Evolutionary conservation across 2,113 vertebrate species (phyloP).

Genomic region (Tragulus kanchil): DNA sequence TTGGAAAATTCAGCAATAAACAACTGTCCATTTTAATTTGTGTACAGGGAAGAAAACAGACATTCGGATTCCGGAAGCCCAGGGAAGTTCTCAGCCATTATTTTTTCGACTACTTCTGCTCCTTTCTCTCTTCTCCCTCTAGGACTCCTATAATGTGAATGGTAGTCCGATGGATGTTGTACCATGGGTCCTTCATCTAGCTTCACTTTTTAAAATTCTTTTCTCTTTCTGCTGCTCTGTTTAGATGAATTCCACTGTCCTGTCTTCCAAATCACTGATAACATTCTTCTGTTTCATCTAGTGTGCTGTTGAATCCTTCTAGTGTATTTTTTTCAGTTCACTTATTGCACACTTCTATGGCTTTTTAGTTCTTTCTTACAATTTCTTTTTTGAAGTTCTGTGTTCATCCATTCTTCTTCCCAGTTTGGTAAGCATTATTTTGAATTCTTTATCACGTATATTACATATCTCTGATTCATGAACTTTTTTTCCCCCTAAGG

Average conservation of each 20-base stretch:
- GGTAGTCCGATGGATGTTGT: neutral
- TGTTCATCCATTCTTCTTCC: neutral
- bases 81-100: neutral
- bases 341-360: neutral
- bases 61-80: neutral
- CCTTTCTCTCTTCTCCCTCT: neutral
- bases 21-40: neutral
- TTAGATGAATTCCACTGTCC: neutral
- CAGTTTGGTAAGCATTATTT: neutral
- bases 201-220: neutral
- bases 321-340: neutral
- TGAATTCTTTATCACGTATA: neutral
- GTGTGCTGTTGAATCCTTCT: neutral
- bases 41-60: neutral
- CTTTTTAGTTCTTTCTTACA: neutral
- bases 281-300: neutral
- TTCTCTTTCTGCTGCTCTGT: neutral
- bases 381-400: neutral
- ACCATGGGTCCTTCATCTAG: neutral
- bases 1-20: neutral
- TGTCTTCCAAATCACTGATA: neutral
- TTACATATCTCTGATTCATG: neutral
- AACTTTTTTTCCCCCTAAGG: neutral
- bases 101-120: neutral
- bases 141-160: neutral